phyloP scores from a whole-genome alignment of 2,113 vertebrate genomes.

The Laticauda laticaudata region DNA sequence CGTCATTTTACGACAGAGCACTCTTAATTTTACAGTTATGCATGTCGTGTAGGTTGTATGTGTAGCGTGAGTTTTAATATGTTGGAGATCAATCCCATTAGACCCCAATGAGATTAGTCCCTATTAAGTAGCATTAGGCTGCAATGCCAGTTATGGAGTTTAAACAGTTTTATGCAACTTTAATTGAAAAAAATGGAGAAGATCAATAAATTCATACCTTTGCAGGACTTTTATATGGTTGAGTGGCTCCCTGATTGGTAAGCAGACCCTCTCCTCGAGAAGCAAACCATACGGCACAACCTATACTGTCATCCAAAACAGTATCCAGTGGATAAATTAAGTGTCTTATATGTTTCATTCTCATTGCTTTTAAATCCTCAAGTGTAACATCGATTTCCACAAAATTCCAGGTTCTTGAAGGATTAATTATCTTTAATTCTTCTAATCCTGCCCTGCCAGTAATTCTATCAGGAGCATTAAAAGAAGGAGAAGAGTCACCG shows the following conservation, averaged over 20 bases:
- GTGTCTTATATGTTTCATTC: conserved; percentile 74
- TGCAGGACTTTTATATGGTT: conserved; percentile 76
- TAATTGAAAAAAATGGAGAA: not conserved
- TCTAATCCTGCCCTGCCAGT: conserved; percentile 83
- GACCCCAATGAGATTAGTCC: not conserved
- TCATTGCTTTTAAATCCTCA: conserved; percentile 82
- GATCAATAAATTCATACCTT: conserved; percentile 73
- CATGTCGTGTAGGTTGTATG: not conserved
- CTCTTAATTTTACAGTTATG: not conserved
- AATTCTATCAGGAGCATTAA: conserved; percentile 86
- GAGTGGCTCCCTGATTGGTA: conserved; percentile 55
- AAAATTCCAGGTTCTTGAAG: conserved; percentile 89
- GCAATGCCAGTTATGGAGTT: not conserved
- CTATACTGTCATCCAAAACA: conserved; percentile 94
- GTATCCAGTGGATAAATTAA: conserved; percentile 85
- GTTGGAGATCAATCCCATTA: not conserved
- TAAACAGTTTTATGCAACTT: not conserved
- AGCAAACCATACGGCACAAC: conserved; percentile 96
- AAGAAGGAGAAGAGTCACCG: conserved; percentile 37
- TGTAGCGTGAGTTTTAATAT: not conserved
- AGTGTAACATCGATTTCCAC: conserved; percentile 86
- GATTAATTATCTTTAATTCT: conserved; percentile 78
- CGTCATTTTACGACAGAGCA: not conserved
- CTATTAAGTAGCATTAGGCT: not conserved
- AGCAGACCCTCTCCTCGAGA: conserved; percentile 81